Evolutionary conservation across 2,888 invertebrate genomes (phyloP).

Genomic region (Cantharis rustica): DNA sequence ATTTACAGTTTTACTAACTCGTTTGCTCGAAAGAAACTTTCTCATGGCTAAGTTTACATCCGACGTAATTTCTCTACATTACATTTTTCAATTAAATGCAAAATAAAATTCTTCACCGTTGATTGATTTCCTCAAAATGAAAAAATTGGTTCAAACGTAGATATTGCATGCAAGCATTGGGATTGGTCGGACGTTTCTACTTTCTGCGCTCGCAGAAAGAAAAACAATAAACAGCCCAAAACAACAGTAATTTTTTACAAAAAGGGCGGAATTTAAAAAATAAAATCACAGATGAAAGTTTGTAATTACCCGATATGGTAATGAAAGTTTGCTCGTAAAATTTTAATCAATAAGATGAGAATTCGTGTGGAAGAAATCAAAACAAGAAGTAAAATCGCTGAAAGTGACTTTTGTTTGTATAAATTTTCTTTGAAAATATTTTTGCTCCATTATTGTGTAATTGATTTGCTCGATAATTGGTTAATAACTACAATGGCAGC

Average conservation of each 20-base stretch:
- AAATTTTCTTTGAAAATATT: not conserved
- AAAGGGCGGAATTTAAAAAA: not conserved
- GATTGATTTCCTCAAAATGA: not conserved
- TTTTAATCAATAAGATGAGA: not conserved
- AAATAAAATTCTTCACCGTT: not conserved
- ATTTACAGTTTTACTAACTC: slow-evolving; percentile 6
- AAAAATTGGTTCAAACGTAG: not conserved
- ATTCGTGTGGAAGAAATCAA: not conserved
- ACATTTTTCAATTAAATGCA: not conserved
- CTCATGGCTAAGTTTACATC: not conserved
- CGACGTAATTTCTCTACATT: not conserved
- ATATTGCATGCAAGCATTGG: not conserved
- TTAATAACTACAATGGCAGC: not conserved
- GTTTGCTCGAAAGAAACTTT: slow-evolving; percentile 11
- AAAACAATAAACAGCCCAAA: no score
- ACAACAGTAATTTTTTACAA: no score
- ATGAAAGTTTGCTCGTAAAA: not conserved
- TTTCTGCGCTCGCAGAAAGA: no score
- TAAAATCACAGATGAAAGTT: not conserved
- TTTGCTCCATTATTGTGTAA: not conserved
- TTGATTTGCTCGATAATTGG: not conserved
- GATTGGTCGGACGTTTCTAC: no score
- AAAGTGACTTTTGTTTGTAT: not conserved
- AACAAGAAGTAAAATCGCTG: not conserved
- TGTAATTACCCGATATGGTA: not conserved